phyloP scores from a whole-genome alignment of 2,888 invertebrate species.

The Tipula lateralis region DNA sequence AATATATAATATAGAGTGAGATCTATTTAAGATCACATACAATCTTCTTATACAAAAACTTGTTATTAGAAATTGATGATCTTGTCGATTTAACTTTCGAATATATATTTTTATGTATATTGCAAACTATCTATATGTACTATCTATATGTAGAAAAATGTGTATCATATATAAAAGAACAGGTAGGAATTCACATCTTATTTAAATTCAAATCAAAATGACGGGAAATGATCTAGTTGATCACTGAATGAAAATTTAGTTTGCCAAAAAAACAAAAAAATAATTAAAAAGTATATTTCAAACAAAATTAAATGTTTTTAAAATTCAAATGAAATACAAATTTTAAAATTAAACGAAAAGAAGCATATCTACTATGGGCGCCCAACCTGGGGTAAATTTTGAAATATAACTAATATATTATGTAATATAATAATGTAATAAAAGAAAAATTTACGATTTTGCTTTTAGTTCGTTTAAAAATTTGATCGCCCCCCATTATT shows the following conservation, averaged over 20 bases:
- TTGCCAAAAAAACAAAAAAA: not conserved
- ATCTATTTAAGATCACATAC: not conserved
- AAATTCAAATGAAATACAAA: not conserved
- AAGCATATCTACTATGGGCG: not conserved
- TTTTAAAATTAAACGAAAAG: not conserved
- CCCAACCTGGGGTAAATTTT: not conserved
- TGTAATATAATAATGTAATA: too few species aligned
- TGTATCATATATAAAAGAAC: not conserved
- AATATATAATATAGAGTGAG: not conserved
- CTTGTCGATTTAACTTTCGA: not conserved
- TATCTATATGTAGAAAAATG: not conserved
- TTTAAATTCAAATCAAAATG: not conserved
- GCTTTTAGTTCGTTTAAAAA: not conserved
- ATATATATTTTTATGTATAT: not conserved
- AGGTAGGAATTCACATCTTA: not conserved
- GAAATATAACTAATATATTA: not conserved
- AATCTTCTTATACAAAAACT: not conserved
- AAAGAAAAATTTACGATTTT: not conserved
- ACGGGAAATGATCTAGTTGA: slow-evolving; percentile 27
- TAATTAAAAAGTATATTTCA: not conserved
- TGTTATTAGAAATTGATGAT: not conserved
- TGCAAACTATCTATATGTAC: not conserved
- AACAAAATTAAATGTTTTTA: too few species aligned
- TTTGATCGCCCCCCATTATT: not conserved
- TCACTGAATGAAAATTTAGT: not conserved